Conservation (phyloP, 2,113 vertebrate genomes). For the Laterallus jamaicensis region DNA sequence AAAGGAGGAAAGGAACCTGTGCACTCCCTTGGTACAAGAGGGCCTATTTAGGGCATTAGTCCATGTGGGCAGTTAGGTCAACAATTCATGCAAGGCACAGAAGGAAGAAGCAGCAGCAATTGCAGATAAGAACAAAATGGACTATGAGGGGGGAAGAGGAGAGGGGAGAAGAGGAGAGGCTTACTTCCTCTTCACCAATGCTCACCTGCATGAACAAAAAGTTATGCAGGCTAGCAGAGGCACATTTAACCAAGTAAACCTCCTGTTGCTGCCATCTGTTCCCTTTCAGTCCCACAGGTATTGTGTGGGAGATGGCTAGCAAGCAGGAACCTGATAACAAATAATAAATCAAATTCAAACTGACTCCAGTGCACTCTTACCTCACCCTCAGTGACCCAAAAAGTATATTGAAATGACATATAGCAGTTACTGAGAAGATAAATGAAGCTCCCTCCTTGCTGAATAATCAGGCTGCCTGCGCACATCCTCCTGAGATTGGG, state of each 20-base stretch:
- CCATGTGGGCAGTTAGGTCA: background rate
- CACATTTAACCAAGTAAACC: background rate
- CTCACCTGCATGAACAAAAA: background rate
- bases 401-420: background rate
- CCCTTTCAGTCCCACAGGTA: background rate
- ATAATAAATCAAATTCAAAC: background rate
- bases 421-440: background rate
- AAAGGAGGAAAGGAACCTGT: background rate
- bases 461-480: background rate
- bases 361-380: background rate
- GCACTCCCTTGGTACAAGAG: background rate
- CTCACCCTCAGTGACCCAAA: background rate
- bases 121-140: background rate
- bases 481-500: background rate
- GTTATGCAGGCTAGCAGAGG: background rate
- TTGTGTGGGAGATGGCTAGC: background rate
- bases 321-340: background rate
- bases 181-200: background rate
- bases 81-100: background rate
- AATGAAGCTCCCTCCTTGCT: background rate
- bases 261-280: background rate
- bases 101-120: background rate
- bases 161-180: background rate
- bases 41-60: background rate
- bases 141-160: rapidly evolving